phyloP scores from a whole-genome alignment of 2,888 invertebrate genomes.

The Morinoia aosen region DNA sequence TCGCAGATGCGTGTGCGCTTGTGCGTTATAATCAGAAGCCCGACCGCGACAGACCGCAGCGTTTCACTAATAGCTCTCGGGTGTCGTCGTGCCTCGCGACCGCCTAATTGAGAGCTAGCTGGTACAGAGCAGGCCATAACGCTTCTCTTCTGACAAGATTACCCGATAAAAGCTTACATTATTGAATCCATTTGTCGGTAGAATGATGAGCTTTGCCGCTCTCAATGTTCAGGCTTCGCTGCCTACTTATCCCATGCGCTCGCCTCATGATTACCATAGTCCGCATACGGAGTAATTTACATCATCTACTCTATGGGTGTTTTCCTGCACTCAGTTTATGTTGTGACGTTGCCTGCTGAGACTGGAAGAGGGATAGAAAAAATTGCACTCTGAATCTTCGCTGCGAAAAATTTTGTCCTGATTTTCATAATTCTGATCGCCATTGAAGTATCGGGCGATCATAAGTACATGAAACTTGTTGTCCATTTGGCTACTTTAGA shows the following conservation, averaged over 20 bases:
- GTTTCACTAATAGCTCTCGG: neutral
- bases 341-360: neutral
- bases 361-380: neutral
- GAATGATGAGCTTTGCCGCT: neutral
- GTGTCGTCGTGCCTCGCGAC: neutral
- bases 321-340: neutral
- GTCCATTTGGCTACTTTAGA: neutral
- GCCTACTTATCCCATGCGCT: neutral
- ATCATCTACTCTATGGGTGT: neutral
- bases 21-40: neutral
- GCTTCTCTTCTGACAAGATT: conserved; percentile 1
- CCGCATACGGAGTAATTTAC: neutral
- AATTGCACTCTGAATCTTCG: neutral
- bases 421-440: neutral
- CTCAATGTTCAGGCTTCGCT: neutral
- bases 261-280: neutral
- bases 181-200: conserved; percentile 22
- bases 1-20: neutral
- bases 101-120: conserved; percentile 15
- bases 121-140: neutral
- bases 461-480: neutral
- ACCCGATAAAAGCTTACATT: conserved; percentile 25
- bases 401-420: neutral
- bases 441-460: neutral
- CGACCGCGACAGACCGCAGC: neutral